phyloP scores from a whole-genome alignment of 2,888 invertebrate genomes.

The Aricia artaxerxes region DNA sequence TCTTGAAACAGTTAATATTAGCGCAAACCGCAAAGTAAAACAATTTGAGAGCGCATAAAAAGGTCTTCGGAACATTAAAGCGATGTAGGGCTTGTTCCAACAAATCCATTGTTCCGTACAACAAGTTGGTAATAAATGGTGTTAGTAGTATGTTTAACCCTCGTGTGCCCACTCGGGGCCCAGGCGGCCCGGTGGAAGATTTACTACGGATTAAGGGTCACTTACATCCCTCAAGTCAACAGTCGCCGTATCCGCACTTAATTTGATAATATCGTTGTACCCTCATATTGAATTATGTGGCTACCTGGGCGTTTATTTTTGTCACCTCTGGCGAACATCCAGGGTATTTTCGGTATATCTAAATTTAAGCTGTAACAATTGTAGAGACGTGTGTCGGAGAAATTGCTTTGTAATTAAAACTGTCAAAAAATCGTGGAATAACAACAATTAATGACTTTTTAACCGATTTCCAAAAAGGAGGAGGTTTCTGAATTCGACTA shows the following conservation, averaged over 20 bases:
- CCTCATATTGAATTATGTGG: slow-evolving; percentile 56
- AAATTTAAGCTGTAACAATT: neutral
- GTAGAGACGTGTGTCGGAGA: neutral
- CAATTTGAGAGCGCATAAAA: neutral
- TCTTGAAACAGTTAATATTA: neutral
- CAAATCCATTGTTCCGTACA: slow-evolving; percentile 49
- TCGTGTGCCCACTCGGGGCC: slow-evolving; percentile 48
- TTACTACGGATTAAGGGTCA: slow-evolving; percentile 78
- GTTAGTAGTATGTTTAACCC: slow-evolving; percentile 72
- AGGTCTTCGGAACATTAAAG: slow-evolving; percentile 36
- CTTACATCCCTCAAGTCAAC: slow-evolving; percentile 75
- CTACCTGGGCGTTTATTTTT: slow-evolving; percentile 35
- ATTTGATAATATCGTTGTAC: slow-evolving; percentile 65
- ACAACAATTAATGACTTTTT: too few species aligned
- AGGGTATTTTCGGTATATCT: slow-evolving; percentile 14
- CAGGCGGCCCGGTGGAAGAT: slow-evolving; percentile 63
- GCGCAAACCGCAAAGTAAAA: neutral
- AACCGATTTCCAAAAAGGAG: too few species aligned
- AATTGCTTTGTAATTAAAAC: neutral
- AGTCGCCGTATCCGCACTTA: slow-evolving; percentile 66
- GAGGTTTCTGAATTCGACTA: too few species aligned
- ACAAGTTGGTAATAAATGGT: slow-evolving; percentile 73
- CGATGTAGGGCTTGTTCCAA: slow-evolving; percentile 41
- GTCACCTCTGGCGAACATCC: slow-evolving; percentile 11
- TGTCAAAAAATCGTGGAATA: neutral